Base-by-base conservation (phyloP, 2,888 invertebrate genomes). In the Conops quadrifasciatus region DNA sequence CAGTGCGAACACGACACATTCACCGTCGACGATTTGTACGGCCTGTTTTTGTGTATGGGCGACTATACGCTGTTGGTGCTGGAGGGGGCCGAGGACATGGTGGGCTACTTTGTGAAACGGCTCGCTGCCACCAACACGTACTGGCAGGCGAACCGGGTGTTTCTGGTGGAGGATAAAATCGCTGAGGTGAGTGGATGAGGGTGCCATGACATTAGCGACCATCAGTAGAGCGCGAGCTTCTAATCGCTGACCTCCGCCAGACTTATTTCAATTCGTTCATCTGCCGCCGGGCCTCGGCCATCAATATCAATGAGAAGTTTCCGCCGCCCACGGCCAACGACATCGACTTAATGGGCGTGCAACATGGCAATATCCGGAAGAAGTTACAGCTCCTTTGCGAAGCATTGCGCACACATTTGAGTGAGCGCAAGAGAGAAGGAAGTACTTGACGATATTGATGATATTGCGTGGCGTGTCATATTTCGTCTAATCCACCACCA, bases 11-110 rank as follows among this genome's bases (percentile, higher is more conserved):
- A 21, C 0, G 13, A 70, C 4, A 51, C 72, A 62, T 78, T 77
- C 21, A 75, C 79, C 0, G 72, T 75, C 4, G 82, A 83, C 75
- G 77, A 77, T 15, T 70, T 83, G 47, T 77, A 79, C 3, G 83
- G 83, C 0, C 28, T 82, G 1, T 77, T 77, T 26, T 19, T 83
- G 11, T 79, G 75, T 24, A 82, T 83, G 81, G 82, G 79, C 9
- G 77, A 78, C 0, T 80, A 81, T 58, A 76, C 79, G 0, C 70
- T 79, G 71, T 59, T 83, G 36, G 77, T 83, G 78, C 73, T 83
- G n/a, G 83, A 83, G 69, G 73, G 79, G 43, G 74, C 78, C 7
- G 83, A 83, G 66, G 83, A 83, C 59, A 80, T 82, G 77, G 74
- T 82, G 51, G 80, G 78, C 1, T 74, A 75, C 28, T 80, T 78